Percentiles rank a stretch among this genome's conserved stretches.
These are phyloP conservation scores for Apocrypta bakeri DNA, from an alignment of 1,140 invertebrate species.

Conservation along the genomic window DNA sequence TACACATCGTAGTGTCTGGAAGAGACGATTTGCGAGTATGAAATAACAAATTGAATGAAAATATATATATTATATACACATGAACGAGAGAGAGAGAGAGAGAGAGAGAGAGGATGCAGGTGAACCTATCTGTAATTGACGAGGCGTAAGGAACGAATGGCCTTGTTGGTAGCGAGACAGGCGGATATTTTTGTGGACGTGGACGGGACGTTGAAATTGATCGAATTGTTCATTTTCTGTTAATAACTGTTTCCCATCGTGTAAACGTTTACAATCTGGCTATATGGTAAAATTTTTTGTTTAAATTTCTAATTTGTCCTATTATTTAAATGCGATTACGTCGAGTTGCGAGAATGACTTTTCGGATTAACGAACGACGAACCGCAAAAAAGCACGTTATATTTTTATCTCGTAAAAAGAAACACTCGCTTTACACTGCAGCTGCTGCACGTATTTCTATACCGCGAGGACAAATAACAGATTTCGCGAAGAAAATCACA, in stretches of 20 bases:
- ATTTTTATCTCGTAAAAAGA: not conserved
- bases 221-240: not conserved
- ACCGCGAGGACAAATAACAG: not conserved
- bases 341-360: not conserved
- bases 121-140: constrained; percentile 27
- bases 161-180: not conserved
- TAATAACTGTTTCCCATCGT: not conserved
- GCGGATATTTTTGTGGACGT: constrained; percentile 14
- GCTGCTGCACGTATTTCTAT: not conserved
- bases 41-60: no score
- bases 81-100: no score
- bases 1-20: not conserved
- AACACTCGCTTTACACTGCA: not conserved
- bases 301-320: no score
- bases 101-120: not conserved
- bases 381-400: no score
- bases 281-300: no score
- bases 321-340: no score
- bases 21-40: not conserved
- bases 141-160: constrained; percentile 4
- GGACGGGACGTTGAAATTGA: constrained; percentile 20
- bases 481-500: constrained; percentile 4
- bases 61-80: no score
- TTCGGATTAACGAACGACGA: not conserved
- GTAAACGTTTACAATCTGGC: no score